Evolutionary conservation across 2,113 vertebrate genomes (phyloP), one percentile per base, ranked within the genome.

Genomic region (Coptodon bakossiorum): DNA sequence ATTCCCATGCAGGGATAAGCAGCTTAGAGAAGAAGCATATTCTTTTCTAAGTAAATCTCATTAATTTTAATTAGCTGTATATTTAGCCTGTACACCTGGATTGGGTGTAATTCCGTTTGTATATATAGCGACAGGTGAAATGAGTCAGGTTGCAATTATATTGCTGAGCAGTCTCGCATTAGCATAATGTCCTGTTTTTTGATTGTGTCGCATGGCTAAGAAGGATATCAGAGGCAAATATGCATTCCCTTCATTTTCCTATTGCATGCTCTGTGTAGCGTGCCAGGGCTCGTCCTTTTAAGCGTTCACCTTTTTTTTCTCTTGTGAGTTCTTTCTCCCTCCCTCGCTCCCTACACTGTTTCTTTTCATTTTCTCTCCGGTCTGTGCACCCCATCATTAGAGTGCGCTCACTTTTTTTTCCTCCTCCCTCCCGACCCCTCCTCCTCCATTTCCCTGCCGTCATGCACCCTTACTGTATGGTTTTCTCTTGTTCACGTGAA

Each of bases 51-150:
- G 94, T 94, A 95, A 94, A 95, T 95, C 94, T 95, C 95, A 96
- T 96, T 96, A 93, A 95, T 96, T 96, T 92, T 94, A 94, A 96
- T 95, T 93, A 95, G 95, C 93, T 93, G 93, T 92, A 96, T 94
- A 95, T 95, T 95, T 95, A 93, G 94, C 90, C 66, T 38, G 54
- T 92, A 91, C 95, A 96, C 91, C 92, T 96, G 95, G 87, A 92
- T 92, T 54, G 91, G 17, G 45, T 81, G 83, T 90, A 88, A 89
- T 89, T 93, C 86, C 9, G 48, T 89, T 81, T 90, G 90, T 92
- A 71, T 93, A 57, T 89, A 87, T 73, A 87, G 73, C 34, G 29
- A 52, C 80, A 91, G 93, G 88, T 92, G 83, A 92, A 84, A 76
- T 61, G 91, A 90, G 83, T 90, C 86, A 85, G 87, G 90, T 87